Conservation (phyloP, 2,888 invertebrate genomes). For the Platycnemis pennipes region DNA sequence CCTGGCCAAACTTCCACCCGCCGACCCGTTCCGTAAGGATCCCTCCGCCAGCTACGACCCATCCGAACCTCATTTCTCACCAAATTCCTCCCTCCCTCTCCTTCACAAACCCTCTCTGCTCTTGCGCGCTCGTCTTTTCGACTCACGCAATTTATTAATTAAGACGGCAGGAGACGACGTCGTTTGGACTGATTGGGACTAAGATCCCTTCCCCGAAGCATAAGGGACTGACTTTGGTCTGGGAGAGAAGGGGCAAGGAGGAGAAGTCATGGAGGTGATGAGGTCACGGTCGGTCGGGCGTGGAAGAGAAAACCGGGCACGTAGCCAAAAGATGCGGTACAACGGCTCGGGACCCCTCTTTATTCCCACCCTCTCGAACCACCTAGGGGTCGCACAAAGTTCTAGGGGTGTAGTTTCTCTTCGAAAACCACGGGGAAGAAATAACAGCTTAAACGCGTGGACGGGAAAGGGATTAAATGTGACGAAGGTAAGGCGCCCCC, state of each 20-base stretch:
- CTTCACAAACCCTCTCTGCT: neutral
- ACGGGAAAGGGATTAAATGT: conserved; percentile 23
- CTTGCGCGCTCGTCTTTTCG: neutral
- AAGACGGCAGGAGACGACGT: conserved; percentile 49
- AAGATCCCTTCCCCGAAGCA: conserved; percentile 62
- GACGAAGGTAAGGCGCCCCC: neutral
- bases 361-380: neutral
- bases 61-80: neutral
- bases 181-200: conserved; percentile 38
- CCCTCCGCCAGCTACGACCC: neutral
- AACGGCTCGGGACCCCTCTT: neutral
- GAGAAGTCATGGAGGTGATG: neutral
- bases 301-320: neutral
- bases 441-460: neutral
- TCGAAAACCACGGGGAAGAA: conserved; percentile 23
- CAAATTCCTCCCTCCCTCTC: neutral
- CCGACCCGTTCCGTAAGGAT: neutral
- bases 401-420: no score
- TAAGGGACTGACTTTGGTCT: neutral
- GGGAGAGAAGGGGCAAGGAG: neutral
- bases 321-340: neutral
- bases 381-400: neutral
- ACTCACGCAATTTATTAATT: conserved; percentile 57
- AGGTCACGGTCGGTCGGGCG: neutral
- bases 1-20: neutral